Percentiles rank a stretch among this genome's conserved stretches.
These are phyloP conservation scores for Anguilla pacifica DNA, from an alignment of 2,797 vertebrate species.

Conservation along the genomic window DNA sequence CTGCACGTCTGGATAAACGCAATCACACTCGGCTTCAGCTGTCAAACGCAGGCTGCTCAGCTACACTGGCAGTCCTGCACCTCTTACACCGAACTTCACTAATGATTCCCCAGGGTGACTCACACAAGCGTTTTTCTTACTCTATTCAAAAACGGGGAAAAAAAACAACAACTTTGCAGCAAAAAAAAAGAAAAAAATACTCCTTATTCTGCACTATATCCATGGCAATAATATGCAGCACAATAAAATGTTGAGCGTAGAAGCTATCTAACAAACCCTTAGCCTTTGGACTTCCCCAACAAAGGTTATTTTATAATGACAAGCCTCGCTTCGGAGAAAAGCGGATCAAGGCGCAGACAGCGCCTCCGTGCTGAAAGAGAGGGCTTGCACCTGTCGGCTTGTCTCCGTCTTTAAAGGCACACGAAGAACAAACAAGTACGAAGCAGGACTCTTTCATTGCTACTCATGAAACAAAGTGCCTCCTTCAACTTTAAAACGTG, in stretches of 20 bases:
- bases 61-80: constrained; percentile 23
- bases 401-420: constrained; percentile 13
- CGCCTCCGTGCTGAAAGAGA: background rate
- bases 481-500: constrained; percentile 60
- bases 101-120: constrained; percentile 56
- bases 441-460: constrained; percentile 53
- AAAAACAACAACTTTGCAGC: constrained; percentile 31
- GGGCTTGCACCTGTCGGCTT: background rate
- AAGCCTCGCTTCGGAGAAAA: constrained; percentile 4
- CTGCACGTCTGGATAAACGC: constrained; percentile 45
- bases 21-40: constrained; percentile 50
- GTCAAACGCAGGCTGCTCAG: constrained; percentile 53
- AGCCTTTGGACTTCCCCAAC: constrained; percentile 49
- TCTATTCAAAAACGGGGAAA: constrained; percentile 27
- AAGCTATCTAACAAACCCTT: constrained; percentile 41
- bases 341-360: background rate
- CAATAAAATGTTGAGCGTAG: constrained; percentile 46
- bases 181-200: constrained; percentile 13
- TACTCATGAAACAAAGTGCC: constrained; percentile 53
- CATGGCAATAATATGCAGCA: constrained; percentile 39
- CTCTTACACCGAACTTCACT: constrained; percentile 47
- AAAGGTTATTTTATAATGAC: constrained; percentile 48
- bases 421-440: constrained; percentile 28
- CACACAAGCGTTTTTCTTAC: constrained; percentile 51
- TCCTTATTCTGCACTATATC: constrained; percentile 39